phyloP scores from a whole-genome alignment of 2,888 invertebrate genomes.

The Orthosia gracilis region DNA sequence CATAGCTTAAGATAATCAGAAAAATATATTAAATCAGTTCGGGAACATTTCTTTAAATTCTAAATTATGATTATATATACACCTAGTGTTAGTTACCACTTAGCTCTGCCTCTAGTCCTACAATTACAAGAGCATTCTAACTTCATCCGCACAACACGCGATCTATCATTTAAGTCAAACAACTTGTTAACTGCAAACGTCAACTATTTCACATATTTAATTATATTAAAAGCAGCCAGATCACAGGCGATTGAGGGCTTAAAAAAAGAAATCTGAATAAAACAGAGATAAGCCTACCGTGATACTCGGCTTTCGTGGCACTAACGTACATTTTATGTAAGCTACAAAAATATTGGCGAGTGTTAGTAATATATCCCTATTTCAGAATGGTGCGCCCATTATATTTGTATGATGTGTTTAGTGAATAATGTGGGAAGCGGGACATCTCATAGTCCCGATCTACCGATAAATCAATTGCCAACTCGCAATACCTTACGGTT shows the following conservation, averaged over 20 bases:
- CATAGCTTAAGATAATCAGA: not conserved
- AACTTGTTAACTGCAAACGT: slow-evolving; percentile 28
- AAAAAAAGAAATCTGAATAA: slow-evolving; percentile 44
- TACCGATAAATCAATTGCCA: slow-evolving; percentile 86
- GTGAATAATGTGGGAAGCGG: slow-evolving; percentile 84
- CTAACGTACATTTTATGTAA: slow-evolving; percentile 52
- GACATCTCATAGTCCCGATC: slow-evolving; percentile 81
- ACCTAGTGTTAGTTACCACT: not conserved
- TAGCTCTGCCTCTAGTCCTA: not conserved
- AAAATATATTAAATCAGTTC: not conserved
- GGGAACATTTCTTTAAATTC: not conserved
- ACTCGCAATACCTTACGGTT: slow-evolving; percentile 76
- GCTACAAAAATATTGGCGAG: slow-evolving; percentile 70
- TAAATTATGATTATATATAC: no score
- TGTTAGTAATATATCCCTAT: slow-evolving; percentile 73
- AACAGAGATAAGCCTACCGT: slow-evolving; percentile 32
- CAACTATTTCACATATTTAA: slow-evolving; percentile 20
- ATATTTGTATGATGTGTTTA: slow-evolving; percentile 82
- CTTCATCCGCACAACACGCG: not conserved
- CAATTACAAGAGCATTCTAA: not conserved
- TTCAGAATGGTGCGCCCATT: slow-evolving; percentile 74
- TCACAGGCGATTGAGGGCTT: slow-evolving; percentile 34
- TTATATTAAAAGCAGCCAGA: slow-evolving; percentile 22
- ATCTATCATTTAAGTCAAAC: slow-evolving; percentile 14
- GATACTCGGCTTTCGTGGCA: slow-evolving; percentile 9